Evolutionary conservation across 2,888 invertebrate genomes (phyloP).

Genomic region (Hyposoter dolosus): DNA sequence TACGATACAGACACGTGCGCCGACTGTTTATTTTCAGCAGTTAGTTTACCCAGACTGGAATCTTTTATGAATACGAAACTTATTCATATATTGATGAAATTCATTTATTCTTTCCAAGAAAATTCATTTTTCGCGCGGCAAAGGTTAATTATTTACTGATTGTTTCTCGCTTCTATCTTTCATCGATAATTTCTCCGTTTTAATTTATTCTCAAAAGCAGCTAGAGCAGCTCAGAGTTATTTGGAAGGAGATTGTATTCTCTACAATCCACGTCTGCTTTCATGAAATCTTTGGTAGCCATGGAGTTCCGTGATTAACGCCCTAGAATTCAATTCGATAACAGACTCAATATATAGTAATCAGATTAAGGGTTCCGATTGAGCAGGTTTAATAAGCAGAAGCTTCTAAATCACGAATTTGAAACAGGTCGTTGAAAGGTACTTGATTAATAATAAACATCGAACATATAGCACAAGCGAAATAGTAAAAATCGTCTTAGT

Average conservation of each 20-base stretch:
- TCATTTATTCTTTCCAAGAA: too few relatives aligned
- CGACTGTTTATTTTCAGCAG: too few relatives aligned
- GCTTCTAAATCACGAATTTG: background rate
- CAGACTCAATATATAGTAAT: background rate
- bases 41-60: too few relatives aligned
- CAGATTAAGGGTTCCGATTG: background rate
- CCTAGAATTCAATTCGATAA: too few relatives aligned
- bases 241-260: background rate
- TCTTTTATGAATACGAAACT: too few relatives aligned
- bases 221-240: background rate
- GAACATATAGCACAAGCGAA: background rate
- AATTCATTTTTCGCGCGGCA: too few relatives aligned
- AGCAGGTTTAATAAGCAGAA: background rate
- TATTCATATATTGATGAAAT: too few relatives aligned
- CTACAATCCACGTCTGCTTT: background rate
- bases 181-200: too few relatives aligned
- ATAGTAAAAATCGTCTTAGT: background rate
- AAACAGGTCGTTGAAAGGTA: background rate
- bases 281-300: background rate
- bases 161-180: too few relatives aligned
- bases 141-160: too few relatives aligned
- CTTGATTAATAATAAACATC: background rate
- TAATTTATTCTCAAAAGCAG: too few relatives aligned
- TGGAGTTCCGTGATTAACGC: background rate
- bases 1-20: too few relatives aligned